Conservation (phyloP, 1,140 invertebrate genomes). For the Brachionus calyciflorus region DNA sequence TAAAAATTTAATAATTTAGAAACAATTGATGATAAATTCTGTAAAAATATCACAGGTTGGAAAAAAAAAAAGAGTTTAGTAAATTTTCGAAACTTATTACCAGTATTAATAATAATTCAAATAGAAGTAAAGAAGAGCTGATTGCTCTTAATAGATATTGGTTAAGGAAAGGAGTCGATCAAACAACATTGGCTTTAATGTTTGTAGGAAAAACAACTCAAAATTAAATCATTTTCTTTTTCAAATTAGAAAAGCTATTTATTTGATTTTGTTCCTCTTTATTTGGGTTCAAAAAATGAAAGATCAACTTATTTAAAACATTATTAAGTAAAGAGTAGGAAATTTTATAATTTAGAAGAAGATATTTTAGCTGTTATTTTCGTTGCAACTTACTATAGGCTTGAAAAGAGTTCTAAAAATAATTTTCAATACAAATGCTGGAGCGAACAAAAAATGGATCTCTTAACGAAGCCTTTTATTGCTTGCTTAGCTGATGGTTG, state of each 20-base stretch:
- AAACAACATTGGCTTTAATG: background rate
- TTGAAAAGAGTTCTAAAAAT: too few species aligned
- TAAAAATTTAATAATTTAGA: too few species aligned
- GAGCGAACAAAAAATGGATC: too few species aligned
- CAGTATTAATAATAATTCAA: background rate
- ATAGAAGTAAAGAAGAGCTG: background rate
- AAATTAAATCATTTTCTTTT: background rate
- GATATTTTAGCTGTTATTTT: too few species aligned
- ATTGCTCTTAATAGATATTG: conserved; percentile 15
- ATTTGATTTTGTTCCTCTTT: background rate
- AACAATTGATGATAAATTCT: too few species aligned
- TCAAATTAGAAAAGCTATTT: background rate
- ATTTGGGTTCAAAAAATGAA: background rate
- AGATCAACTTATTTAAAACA: background rate
- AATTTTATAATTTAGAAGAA: too few species aligned
- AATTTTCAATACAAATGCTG: too few species aligned
- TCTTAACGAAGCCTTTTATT: too few species aligned
- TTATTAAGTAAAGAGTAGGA: background rate
- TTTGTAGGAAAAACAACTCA: background rate
- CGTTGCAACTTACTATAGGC: too few species aligned
- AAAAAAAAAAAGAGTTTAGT: too few species aligned
- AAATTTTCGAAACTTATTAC: background rate
- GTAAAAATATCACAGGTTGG: too few species aligned
- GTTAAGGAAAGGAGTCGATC: background rate
- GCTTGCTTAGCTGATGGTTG: too few species aligned